phyloP scores from a whole-genome alignment of 2,888 invertebrate species.

The Glaucopsyche alexis region DNA sequence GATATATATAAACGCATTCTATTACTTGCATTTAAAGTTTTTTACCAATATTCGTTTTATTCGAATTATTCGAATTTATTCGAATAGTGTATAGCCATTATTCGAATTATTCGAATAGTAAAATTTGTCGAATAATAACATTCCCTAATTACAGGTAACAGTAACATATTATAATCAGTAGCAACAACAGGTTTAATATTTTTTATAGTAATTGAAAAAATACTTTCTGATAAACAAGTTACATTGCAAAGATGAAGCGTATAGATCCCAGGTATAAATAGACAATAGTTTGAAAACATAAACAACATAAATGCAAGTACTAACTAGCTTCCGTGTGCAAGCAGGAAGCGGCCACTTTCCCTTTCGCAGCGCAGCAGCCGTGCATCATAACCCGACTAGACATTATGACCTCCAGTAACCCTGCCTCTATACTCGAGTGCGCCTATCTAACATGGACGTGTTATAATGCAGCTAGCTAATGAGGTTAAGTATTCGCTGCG shows the following conservation, averaged over 20 bases:
- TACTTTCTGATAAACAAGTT: too few relatives aligned
- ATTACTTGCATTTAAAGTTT: too few relatives aligned
- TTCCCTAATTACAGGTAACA: too few relatives aligned
- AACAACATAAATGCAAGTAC: constrained; percentile 59
- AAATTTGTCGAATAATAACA: too few relatives aligned
- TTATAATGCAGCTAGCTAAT: constrained; percentile 72
- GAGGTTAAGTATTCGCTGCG: constrained; percentile 70
- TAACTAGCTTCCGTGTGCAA: constrained; percentile 72
- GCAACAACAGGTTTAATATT: too few relatives aligned
- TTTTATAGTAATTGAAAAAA: too few relatives aligned
- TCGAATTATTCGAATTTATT: too few relatives aligned
- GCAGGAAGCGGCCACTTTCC: constrained; percentile 78
- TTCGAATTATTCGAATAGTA: too few relatives aligned
- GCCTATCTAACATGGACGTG: constrained; percentile 48
- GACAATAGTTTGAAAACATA: constrained; percentile 50
- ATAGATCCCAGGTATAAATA: constrained; percentile 9
- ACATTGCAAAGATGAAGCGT: background rate
- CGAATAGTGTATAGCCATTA: too few relatives aligned
- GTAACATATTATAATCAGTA: too few relatives aligned
- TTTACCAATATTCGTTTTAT: too few relatives aligned
- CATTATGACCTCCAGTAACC: constrained; percentile 38
- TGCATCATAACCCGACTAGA: constrained; percentile 63
- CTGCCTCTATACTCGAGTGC: constrained; percentile 36
- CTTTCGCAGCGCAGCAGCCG: constrained; percentile 78
- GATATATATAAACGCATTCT: too few relatives aligned